phyloP scores from a whole-genome alignment of 2,888 invertebrate genomes.

The Platycheirus rosarum region DNA sequence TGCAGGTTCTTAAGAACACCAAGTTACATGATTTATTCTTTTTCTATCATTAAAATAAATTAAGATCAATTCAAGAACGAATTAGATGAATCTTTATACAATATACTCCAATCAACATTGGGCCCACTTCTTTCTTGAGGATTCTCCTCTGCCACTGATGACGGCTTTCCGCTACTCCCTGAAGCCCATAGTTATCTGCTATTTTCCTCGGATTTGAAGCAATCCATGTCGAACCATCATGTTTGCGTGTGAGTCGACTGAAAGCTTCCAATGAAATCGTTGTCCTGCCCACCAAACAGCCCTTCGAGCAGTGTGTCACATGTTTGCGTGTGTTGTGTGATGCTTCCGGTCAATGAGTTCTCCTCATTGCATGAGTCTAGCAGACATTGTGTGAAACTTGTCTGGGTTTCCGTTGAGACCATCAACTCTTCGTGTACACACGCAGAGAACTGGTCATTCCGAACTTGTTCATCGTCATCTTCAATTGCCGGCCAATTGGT shows the following conservation, averaged over 20 bases:
- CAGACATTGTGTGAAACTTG: slow-evolving; percentile 80
- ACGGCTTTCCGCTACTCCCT: not conserved
- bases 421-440: slow-evolving; percentile 83
- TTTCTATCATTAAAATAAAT: not conserved
- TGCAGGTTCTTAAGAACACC: no score
- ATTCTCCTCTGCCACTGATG: not conserved
- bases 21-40: slow-evolving; percentile 22
- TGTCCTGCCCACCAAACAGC: slow-evolving; percentile 78
- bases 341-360: slow-evolving; percentile 69
- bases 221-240: slow-evolving; percentile 79
- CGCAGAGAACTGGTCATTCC: slow-evolving; percentile 37
- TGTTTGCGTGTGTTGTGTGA: slow-evolving; percentile 81
- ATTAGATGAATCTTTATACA: slow-evolving; percentile 34
- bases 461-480: slow-evolving; percentile 49
- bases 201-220: slow-evolving; percentile 36
- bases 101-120: slow-evolving; percentile 24
- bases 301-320: slow-evolving; percentile 80
- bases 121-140: slow-evolving; percentile 3
- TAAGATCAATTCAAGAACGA: slow-evolving; percentile 14
- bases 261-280: slow-evolving; percentile 78
- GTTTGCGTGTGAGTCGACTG: slow-evolving; percentile 81
- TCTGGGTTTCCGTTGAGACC: slow-evolving; percentile 86
- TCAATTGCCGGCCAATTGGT: slow-evolving; percentile 83
- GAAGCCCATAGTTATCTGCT: slow-evolving; percentile 44
- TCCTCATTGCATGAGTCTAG: slow-evolving; percentile 75